phyloP scores from a whole-genome alignment of 1,140 invertebrate species.

The Tribolium castaneum region DNA sequence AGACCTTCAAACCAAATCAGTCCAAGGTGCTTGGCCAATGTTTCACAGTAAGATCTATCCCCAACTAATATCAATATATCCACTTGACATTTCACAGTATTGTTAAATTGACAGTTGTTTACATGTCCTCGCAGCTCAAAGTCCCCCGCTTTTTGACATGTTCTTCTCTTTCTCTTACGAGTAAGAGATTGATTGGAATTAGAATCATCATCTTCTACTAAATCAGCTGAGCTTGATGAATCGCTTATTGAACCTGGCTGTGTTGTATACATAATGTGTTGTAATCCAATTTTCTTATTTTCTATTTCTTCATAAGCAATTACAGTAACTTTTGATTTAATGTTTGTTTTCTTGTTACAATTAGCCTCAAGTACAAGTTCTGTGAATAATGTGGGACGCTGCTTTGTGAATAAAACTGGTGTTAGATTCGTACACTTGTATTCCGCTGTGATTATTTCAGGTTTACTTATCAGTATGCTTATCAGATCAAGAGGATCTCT shows the following conservation, averaged over 20 bases:
- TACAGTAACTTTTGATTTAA: neutral
- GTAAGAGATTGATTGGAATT: neutral
- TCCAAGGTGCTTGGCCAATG: neutral
- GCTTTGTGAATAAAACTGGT: neutral
- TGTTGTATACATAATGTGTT: conserved; percentile 20
- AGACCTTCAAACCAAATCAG: neutral
- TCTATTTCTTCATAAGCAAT: conserved; percentile 14
- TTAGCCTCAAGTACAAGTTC: conserved; percentile 1
- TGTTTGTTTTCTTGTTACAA: conserved; percentile 3
- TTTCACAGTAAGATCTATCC: conserved; percentile 6
- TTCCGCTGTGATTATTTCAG: conserved; percentile 1
- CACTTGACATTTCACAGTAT: neutral
- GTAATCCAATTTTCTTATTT: neutral
- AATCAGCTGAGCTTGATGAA: conserved; percentile 20
- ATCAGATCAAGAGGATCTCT: no score
- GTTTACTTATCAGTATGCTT: no score
- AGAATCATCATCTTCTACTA: neutral
- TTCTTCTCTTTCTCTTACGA: conserved; percentile 14
- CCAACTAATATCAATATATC: no score
- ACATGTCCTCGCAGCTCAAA: neutral
- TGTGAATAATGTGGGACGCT: neutral
- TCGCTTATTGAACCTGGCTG: conserved; percentile 14
- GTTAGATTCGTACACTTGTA: neutral
- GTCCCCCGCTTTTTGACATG: neutral
- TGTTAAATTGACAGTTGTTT: conserved; percentile 7